A percentile compares a stretch with the other conserved stretches of the same genome.
Evolutionary conservation across 64 coral and sea anemone species (phyloP).

Genomic region (Montipora capricornis): DNA sequence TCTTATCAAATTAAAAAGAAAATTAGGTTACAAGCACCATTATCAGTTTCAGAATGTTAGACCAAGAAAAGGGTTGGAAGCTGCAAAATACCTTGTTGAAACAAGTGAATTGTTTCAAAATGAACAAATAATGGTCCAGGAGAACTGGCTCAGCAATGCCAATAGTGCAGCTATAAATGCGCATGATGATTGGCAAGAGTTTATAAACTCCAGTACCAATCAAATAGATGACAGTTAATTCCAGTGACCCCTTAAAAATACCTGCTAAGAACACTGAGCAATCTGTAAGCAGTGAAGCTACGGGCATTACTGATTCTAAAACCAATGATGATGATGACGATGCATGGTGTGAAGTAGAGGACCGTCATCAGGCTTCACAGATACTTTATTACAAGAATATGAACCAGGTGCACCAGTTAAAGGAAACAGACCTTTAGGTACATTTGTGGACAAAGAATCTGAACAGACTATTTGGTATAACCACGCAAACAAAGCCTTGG

Average conservation of each 20-base stretch:
- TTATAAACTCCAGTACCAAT: not conserved
- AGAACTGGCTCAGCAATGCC: slow-evolving; percentile 10
- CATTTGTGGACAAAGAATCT: too few species aligned
- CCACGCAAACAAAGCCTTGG: too few species aligned
- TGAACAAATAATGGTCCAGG: slow-evolving; percentile 25
- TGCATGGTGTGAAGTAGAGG: not conserved
- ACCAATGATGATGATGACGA: not conserved
- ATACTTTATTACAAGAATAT: too few species aligned
- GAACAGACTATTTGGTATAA: too few species aligned
- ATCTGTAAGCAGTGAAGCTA: not conserved
- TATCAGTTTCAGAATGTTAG: not conserved
- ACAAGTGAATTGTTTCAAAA: too few species aligned
- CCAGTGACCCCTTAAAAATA: not conserved
- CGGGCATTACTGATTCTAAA: not conserved
- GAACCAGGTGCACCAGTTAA: too few species aligned
- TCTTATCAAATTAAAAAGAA: not conserved
- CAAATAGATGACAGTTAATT: not conserved
- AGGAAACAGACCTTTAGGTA: too few species aligned
- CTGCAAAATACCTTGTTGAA: slow-evolving; percentile 10
- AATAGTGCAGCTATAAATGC: not conserved
- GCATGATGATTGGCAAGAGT: too few species aligned
- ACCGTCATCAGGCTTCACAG: too few species aligned
- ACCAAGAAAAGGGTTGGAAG: slow-evolving; percentile 2
- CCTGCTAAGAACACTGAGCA: not conserved
- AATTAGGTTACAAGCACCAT: slow-evolving; percentile 15